Conservation (phyloP, 2,888 invertebrate species). For the Ferrisia virgata region DNA sequence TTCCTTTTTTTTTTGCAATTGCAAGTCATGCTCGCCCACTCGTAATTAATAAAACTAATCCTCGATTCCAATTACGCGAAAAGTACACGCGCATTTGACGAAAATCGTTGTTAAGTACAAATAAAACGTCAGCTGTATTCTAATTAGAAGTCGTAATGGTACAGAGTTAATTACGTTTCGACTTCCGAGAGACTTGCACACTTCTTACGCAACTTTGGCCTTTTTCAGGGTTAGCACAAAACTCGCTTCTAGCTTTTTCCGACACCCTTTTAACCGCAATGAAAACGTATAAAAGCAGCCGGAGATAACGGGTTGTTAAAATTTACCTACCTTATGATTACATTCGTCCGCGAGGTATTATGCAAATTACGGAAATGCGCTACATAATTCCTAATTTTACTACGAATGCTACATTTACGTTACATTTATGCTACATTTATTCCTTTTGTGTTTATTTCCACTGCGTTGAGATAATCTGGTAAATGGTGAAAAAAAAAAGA, state of each 20-base stretch:
- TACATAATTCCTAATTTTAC: slow-evolving; percentile 37
- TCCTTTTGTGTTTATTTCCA: slow-evolving; percentile 32
- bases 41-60: background rate
- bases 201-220: background rate
- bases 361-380: slow-evolving; percentile 38
- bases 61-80: background rate
- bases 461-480: background rate
- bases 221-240: slow-evolving; percentile 2
- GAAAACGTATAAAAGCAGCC: slow-evolving; percentile 22
- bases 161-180: slow-evolving; percentile 1
- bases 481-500: background rate
- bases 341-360: slow-evolving; percentile 34
- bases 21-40: background rate
- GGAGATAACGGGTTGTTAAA: slow-evolving; percentile 33
- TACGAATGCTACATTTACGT: slow-evolving; percentile 35
- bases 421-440: slow-evolving; percentile 36
- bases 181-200: slow-evolving; percentile 19
- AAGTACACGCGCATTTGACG: background rate
- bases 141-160: slow-evolving; percentile 9
- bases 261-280: slow-evolving; percentile 31
- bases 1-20: background rate
- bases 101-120: slow-evolving; percentile 12
- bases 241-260: slow-evolving; percentile 19
- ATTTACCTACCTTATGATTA: slow-evolving; percentile 29
- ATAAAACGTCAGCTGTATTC: slow-evolving; percentile 6